Evolutionary conservation across 2,888 invertebrate species (phyloP), one percentile per base, ranked within the genome.

Genomic region (Linnaemya vulpina): DNA sequence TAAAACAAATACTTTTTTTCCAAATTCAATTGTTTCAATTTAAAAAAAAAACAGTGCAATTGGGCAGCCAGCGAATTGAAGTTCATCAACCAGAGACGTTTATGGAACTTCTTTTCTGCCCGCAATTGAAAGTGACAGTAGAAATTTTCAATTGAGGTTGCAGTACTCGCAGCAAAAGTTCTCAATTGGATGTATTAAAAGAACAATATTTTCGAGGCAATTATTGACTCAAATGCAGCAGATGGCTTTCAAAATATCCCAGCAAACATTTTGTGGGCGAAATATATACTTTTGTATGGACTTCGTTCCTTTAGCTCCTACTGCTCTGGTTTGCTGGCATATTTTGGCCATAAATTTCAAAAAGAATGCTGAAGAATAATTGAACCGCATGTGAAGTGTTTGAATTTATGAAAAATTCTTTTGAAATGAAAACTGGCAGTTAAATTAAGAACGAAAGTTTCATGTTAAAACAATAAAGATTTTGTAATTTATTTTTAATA

Each of bases 101-200:
- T 46, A 1, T 46, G 25, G 7, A 60, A 55, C n/a, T 30, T 30
- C 25, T 46, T 46, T 38, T 2, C 22, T 20, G 46, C 0, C 2
- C 43, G 43, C 75, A 76, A 76, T 67, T 76, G 76, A 76, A 76
- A 67, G 46, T 67, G 76, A 58, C 67, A 67, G 38, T 15, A 43
- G 30, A 65, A 55, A 53, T 55, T 55, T 46, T 3, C 20, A 65
- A 75, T 43, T 65, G 17, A 65, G 53, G 13, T 46, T 43, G 63
- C 10, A 25, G 13, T 46, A 46, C 46, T 46, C n/a, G 5, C 30
- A 65, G 53, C 30, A 20, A 20, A 55, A 74, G n/a, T 62, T 49
- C 20, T 46, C 17, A 67, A 67, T 58, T 58, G 58, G 58, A 67
- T 38, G 46, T 5, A 15, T 1, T 7, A 17, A 43, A 30, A 40